These are phyloP conservation scores for Panonychus citri DNA, from an alignment of 1,140 invertebrate genomes.

Conservation along the genomic window DNA sequence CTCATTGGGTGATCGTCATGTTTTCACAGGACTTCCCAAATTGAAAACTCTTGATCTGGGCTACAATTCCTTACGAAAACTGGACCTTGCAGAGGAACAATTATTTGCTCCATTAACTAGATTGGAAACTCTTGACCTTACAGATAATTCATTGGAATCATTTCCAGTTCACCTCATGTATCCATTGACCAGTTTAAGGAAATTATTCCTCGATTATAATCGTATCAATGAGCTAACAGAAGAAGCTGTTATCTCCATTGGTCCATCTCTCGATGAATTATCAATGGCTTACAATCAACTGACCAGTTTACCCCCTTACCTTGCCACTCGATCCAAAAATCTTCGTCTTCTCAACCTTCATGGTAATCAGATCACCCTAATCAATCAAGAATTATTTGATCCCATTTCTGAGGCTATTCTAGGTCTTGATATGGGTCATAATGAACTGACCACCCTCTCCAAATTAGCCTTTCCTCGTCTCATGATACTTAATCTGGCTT, in stretches of 20 bases:
- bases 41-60: slow-evolving; percentile 52
- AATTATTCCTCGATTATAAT: slow-evolving; percentile 57
- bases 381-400: slow-evolving; percentile 44
- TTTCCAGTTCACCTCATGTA: slow-evolving; percentile 53
- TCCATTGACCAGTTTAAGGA: slow-evolving; percentile 41
- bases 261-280: slow-evolving; percentile 24
- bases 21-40: slow-evolving; percentile 42
- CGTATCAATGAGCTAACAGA: slow-evolving; percentile 55
- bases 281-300: slow-evolving; percentile 59
- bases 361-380: slow-evolving; percentile 44
- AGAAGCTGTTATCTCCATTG: slow-evolving; percentile 27
- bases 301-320: slow-evolving; percentile 48
- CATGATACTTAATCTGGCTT: slow-evolving; percentile 45
- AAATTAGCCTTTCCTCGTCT: slow-evolving; percentile 17
- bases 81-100: slow-evolving; percentile 53
- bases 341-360: slow-evolving; percentile 47
- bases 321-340: slow-evolving; percentile 34
- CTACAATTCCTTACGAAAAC: slow-evolving; percentile 57
- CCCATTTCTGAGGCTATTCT: slow-evolving; percentile 46
- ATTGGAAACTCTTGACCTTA: slow-evolving; percentile 49
- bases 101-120: slow-evolving; percentile 52
- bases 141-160: slow-evolving; percentile 62
- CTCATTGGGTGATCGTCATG: slow-evolving; percentile 42
- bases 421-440: slow-evolving; percentile 46
- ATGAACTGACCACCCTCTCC: slow-evolving; percentile 34